Percentiles rank a stretch among this genome's conserved stretches.
phyloP scores from a whole-genome alignment of 2,888 invertebrate genomes.

The Caenorhabditis wallacei region DNA sequence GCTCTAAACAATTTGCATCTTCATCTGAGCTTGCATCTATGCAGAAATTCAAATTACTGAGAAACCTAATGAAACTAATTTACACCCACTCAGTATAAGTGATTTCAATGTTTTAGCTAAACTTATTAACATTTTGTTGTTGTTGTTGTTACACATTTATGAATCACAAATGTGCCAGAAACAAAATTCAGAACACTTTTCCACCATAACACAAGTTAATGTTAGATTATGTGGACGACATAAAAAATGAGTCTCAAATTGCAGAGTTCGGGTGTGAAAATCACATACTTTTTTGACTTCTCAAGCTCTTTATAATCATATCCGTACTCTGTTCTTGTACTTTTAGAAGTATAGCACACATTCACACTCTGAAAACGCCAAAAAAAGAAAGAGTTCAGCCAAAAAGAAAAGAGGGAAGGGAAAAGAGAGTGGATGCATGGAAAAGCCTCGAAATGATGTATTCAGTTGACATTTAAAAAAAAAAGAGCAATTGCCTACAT shows the following conservation, averaged over 20 bases:
- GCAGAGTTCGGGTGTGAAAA: conserved; percentile 2
- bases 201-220: background rate
- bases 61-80: background rate
- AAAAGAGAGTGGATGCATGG: background rate
- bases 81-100: background rate
- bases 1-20: too few relatives aligned
- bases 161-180: too few relatives aligned
- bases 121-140: too few relatives aligned
- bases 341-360: conserved; percentile 7
- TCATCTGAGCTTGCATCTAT: too few relatives aligned
- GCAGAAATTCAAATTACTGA: background rate
- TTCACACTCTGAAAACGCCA: background rate
- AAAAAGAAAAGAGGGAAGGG: background rate
- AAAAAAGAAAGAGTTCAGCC: conserved; percentile 7
- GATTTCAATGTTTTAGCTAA: too few relatives aligned
- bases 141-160: too few relatives aligned
- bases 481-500: conserved; percentile 14
- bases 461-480: conserved; percentile 12
- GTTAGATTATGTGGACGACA: background rate
- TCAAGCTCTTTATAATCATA: background rate
- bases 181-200: background rate
- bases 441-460: conserved; percentile 1
- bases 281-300: conserved; percentile 1
- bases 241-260: conserved; percentile 2
- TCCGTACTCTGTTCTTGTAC: conserved; percentile 9